A percentile compares a stretch with the other conserved stretches of the same genome.
These are phyloP conservation scores for Pelagia noctiluca DNA, from an alignment of 30 jellyfish, hydroid and myxozoan genomes.

Conservation along the genomic window DNA sequence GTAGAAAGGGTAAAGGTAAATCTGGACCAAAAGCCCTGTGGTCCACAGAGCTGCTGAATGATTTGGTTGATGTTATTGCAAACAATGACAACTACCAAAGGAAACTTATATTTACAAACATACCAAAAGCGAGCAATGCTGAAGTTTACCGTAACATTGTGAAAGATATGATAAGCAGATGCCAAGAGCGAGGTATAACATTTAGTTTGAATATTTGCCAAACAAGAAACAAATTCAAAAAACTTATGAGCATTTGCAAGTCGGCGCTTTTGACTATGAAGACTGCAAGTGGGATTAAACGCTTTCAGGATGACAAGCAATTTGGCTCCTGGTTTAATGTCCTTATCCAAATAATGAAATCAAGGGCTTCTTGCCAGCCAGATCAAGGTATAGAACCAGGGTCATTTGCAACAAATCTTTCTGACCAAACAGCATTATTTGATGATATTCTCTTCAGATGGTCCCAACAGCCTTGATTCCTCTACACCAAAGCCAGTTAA, in stretches of 20 bases:
- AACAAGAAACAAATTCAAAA: constrained; percentile 57
- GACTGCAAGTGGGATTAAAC: too few relatives aligned
- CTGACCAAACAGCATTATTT: constrained; percentile 27
- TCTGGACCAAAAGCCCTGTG: constrained; percentile 60
- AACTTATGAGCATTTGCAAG: constrained; percentile 64
- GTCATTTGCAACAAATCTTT: constrained; percentile 21
- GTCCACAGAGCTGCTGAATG: constrained; percentile 66
- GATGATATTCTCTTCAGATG: constrained; percentile 48
- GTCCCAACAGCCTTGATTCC: constrained; percentile 24
- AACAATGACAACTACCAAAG: constrained; percentile 66
- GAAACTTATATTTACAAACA: constrained; percentile 52
- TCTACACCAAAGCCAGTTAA: constrained; percentile 46
- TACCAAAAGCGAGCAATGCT: constrained; percentile 60
- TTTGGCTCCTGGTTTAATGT: constrained; percentile 51
- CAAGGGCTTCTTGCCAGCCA: constrained; percentile 60
- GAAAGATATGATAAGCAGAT: constrained; percentile 64
- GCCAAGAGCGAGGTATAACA: constrained; percentile 59
- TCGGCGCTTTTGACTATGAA: constrained; percentile 56
- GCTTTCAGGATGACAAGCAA: constrained; percentile 43
- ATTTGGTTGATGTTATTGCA: constrained; percentile 57
- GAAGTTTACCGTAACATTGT: constrained; percentile 51
- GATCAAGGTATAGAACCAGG: constrained; percentile 62
- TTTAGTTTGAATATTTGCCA: constrained; percentile 40
- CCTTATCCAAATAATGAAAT: constrained; percentile 57
- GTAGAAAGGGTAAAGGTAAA: constrained; percentile 39